These are phyloP conservation scores for Nomada flava DNA, from an alignment of 2,888 invertebrate species.

Conservation along the genomic window DNA sequence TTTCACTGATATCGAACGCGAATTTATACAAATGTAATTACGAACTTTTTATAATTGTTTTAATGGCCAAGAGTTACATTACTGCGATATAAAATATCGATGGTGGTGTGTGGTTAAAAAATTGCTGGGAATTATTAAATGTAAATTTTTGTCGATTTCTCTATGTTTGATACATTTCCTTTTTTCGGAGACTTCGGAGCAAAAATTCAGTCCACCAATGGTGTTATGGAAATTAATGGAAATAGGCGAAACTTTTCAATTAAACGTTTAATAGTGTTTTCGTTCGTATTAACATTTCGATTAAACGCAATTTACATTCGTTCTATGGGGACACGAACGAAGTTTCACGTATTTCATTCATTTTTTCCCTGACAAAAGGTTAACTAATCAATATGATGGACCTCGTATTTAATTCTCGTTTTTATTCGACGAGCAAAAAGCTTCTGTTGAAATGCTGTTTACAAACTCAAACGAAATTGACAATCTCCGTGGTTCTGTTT, in stretches of 20 bases:
- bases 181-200: neutral
- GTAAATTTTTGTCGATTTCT: too few species aligned
- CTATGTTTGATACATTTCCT: too few species aligned
- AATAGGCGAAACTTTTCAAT: neutral
- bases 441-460: slow-evolving; percentile 47
- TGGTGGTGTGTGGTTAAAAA: too few species aligned
- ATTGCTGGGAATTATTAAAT: too few species aligned
- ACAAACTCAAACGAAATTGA: slow-evolving; percentile 35
- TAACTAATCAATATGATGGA: slow-evolving; percentile 28
- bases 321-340: neutral
- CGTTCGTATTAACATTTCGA: neutral
- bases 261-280: neutral
- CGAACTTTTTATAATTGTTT: too few species aligned
- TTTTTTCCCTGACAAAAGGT: slow-evolving; percentile 10
- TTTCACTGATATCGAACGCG: too few species aligned
- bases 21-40: too few species aligned
- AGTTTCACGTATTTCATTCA: neutral
- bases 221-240: neutral
- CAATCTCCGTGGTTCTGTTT: slow-evolving; percentile 16
- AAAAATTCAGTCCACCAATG: neutral
- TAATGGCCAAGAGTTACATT: too few species aligned
- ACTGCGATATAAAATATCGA: too few species aligned
- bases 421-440: slow-evolving; percentile 34
- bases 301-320: slow-evolving; percentile 13
- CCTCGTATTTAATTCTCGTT: slow-evolving; percentile 18